These are phyloP conservation scores for Petrocephalus microphthalmus DNA, from an alignment of 2,113 vertebrate genomes.

Conservation along the genomic window DNA sequence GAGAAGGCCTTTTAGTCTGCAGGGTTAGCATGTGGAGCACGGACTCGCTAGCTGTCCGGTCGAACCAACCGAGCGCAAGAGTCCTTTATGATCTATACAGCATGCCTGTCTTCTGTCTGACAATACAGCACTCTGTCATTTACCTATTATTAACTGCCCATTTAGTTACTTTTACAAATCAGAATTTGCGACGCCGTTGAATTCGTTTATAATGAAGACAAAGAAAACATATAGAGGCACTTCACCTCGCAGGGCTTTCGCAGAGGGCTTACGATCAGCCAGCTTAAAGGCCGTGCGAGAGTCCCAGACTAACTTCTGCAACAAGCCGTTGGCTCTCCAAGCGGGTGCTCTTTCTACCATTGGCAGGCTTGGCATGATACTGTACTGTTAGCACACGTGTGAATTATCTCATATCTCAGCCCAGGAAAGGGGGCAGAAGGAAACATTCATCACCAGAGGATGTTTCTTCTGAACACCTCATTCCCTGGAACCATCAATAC, in stretches of 20 bases:
- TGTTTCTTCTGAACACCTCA: background rate
- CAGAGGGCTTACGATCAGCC: too few species aligned
- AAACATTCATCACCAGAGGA: background rate
- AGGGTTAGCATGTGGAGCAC: background rate
- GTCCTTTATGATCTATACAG: background rate
- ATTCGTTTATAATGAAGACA: background rate
- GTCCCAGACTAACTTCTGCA: background rate
- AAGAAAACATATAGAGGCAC: background rate
- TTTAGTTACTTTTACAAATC: background rate
- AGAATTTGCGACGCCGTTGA: background rate
- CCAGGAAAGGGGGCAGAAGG: background rate
- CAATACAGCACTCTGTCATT: background rate
- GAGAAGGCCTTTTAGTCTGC: background rate
- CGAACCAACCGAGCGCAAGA: background rate
- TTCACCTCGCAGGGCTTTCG: background rate
- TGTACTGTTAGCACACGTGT: background rate
- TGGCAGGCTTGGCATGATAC: background rate
- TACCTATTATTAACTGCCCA: background rate
- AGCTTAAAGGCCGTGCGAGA: background rate
- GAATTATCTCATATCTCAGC: background rate
- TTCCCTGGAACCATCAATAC: background rate
- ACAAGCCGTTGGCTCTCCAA: background rate
- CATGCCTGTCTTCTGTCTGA: background rate
- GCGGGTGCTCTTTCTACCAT: background rate
- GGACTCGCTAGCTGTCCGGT: background rate